Evolutionary conservation across 2,113 vertebrate genomes (phyloP).

Genomic region (Fregata magnificens): DNA sequence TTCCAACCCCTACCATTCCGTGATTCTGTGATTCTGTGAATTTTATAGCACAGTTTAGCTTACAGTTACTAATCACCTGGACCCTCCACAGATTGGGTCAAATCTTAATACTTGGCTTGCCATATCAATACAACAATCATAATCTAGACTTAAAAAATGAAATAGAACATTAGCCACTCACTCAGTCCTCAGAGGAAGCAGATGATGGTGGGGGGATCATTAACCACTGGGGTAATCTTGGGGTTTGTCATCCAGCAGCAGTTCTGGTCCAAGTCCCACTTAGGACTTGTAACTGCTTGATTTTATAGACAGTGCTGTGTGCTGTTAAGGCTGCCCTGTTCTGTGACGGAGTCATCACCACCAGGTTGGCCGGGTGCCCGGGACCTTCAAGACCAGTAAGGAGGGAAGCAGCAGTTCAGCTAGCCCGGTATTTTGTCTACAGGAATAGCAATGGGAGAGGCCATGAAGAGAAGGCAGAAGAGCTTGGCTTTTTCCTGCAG

Average conservation of each 20-base stretch:
- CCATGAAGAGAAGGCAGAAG: not conserved
- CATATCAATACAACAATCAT: not conserved
- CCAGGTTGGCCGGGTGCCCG: rapidly evolving
- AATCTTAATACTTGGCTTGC: not conserved
- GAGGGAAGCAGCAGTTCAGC: not conserved
- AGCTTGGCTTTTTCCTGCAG: not conserved
- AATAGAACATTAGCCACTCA: not conserved
- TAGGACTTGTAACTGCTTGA: not conserved
- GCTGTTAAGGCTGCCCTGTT: not conserved
- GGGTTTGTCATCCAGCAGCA: not conserved
- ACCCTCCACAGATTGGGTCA: not conserved
- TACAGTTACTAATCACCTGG: not conserved
- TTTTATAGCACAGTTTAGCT: not conserved
- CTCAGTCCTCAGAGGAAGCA: not conserved
- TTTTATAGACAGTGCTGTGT: not conserved
- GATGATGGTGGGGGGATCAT: rapidly evolving
- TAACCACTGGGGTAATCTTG: rapidly evolving
- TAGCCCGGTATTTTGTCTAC: not conserved
- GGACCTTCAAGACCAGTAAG: not conserved
- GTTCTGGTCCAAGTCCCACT: not conserved
- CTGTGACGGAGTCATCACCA: not conserved
- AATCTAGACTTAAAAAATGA: not conserved
- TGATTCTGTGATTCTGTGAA: no score
- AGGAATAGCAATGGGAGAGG: not conserved
- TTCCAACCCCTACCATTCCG: no score